A percentile compares a stretch with the other conserved stretches of the same genome.
Evolutionary conservation across 2,888 invertebrate genomes (phyloP).

Genomic region (Bedellia somnulentella): DNA sequence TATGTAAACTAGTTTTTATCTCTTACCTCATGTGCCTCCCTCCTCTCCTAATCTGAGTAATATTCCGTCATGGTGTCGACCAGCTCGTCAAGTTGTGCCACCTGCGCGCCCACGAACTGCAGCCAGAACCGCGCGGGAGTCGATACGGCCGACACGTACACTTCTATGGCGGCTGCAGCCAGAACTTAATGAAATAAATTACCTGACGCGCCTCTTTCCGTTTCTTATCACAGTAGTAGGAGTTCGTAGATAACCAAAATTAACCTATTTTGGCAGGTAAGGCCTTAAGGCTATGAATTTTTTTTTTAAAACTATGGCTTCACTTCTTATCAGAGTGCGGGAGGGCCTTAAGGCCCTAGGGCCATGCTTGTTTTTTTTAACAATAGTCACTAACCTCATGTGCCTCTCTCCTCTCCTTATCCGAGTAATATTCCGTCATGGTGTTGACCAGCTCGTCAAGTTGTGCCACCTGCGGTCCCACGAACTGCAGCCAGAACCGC

Average conservation of each 20-base stretch:
- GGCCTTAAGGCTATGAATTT: no score
- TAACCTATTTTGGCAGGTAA: no score
- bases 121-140: constrained; percentile 85
- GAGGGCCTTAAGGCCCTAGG: no score
- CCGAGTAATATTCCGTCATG: constrained; percentile 81
- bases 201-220: no score
- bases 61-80: constrained; percentile 82
- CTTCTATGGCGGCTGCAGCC: no score
- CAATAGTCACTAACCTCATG: constrained; percentile 43
- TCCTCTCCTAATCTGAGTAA: constrained; percentile 68
- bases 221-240: no score
- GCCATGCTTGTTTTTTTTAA: no score
- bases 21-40: constrained; percentile 57
- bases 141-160: constrained; percentile 84
- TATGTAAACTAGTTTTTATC: no score
- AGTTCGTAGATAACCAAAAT: no score
- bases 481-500: constrained; percentile 86
- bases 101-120: constrained; percentile 76
- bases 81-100: constrained; percentile 75
- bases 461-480: constrained; percentile 72
- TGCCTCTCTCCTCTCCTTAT: constrained; percentile 62
- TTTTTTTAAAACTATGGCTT: no score
- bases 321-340: no score
- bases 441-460: constrained; percentile 77
- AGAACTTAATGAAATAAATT: no score